These are phyloP conservation scores for Chloropsis hardwickii DNA, from an alignment of 2,113 vertebrate species.

Conservation along the genomic window DNA sequence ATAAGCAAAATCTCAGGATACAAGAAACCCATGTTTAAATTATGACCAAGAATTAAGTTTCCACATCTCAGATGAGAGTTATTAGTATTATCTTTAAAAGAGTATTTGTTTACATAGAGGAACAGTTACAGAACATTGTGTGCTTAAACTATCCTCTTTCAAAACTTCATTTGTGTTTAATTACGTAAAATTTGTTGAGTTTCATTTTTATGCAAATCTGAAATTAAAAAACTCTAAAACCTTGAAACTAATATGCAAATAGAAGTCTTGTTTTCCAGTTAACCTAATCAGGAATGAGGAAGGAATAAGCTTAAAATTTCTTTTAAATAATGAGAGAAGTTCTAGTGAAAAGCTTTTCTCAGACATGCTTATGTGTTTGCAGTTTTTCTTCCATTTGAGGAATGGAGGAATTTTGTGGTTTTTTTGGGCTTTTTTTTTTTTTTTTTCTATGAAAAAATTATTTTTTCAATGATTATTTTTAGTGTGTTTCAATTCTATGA, in stretches of 20 bases:
- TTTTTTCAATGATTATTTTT: background rate
- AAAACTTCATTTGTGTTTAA: background rate
- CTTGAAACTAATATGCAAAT: background rate
- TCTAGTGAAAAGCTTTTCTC: background rate
- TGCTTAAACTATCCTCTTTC: background rate
- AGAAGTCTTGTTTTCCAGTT: background rate
- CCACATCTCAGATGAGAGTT: fast-evolving
- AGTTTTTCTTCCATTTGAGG: background rate
- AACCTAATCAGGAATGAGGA: background rate
- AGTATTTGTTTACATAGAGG: background rate
- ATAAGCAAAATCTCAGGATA: background rate
- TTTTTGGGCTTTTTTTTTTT: background rate
- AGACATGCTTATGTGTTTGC: background rate
- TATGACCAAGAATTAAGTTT: background rate
- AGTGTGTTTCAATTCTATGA: background rate
- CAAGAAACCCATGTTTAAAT: background rate
- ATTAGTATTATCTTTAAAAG: background rate
- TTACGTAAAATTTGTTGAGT: background rate
- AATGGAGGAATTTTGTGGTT: background rate
- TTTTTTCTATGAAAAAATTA: no score
- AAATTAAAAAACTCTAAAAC: background rate
- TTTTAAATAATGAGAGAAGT: background rate
- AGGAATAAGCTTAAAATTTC: background rate
- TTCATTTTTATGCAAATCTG: background rate
- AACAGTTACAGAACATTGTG: background rate